Base-by-base conservation (phyloP, 2,888 invertebrate genomes). In the Caradrina kadenii region DNA sequence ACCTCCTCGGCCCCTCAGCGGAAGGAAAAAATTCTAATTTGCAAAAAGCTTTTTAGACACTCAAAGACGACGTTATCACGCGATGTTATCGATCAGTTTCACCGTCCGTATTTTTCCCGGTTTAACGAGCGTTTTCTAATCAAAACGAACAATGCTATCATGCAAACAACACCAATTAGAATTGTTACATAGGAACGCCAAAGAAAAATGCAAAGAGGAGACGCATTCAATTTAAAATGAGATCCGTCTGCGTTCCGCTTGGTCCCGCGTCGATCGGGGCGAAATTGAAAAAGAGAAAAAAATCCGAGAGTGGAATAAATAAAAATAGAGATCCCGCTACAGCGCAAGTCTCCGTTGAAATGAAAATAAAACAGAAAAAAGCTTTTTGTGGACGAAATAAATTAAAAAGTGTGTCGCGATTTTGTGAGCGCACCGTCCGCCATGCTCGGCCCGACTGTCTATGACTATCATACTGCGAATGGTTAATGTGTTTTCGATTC, bases 311-410 rank as follows among this genome's bases (percentile, higher is more conserved):
- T 82, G 91, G 93, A 94, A 94, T 94, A 95, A 95, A 96, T 94
- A 95, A 96, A 95, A 95, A 95, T 95, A 95, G 95, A 95, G 93
- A 94, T 93, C 91, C 95, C 94, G 94, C 94, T 94, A 94, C 94
- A 94, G 93, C 93, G 94, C 95, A 95, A 95, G 95, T 95, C 95
- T 92, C 92, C 94, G 96, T 94, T 94, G 96, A 95, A 96, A 95
- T 94, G 94, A 90, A 95, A 95, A 96, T 94, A 94, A 95, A 95
- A 93, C 92, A 90, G 90, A 91, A 91, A 91, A 93, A 94, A 91
- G 93, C 92, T 94, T 94, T 94, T 94, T 94, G 95, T 94, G 95
- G 92, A 93, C 93, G 94, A 95, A 95, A 95, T 95, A 94, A 95
- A 96, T 95, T 95, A 95, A 95, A 95, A 95, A 94, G 93, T 94